Evolutionary conservation across 1,140 invertebrate genomes (phyloP).

Genomic region (Saccostrea glomerata): DNA sequence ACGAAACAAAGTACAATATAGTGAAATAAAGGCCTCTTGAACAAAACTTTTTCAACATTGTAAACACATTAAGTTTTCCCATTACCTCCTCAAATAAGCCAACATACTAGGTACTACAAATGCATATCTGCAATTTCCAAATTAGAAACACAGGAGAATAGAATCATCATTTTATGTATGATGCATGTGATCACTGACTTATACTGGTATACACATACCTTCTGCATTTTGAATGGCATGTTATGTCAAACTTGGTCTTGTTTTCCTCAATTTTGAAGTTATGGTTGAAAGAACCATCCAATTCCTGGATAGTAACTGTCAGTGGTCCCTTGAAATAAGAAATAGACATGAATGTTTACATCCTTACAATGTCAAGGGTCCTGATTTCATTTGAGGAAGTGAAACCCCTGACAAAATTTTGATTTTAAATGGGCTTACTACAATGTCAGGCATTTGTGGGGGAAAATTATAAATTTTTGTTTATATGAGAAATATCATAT

Average conservation of each 20-base stretch:
- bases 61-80: not conserved
- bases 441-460: too few relatives aligned
- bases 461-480: too few relatives aligned
- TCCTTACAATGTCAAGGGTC: too few relatives aligned
- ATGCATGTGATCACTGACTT: not conserved
- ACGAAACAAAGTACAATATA: conserved; percentile 1
- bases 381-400: too few relatives aligned
- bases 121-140: not conserved
- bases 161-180: not conserved
- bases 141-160: not conserved
- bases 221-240: conserved; percentile 95
- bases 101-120: not conserved
- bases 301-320: conserved; percentile 95
- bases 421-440: too few relatives aligned
- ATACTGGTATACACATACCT: conserved; percentile 80
- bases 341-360: not conserved
- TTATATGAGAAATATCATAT: too few relatives aligned
- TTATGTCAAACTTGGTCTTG: conserved; percentile 97
- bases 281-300: conserved; percentile 99
- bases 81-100: not conserved
- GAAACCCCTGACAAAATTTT: not conserved
- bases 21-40: not conserved
- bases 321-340: conserved; percentile 87
- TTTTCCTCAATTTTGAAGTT: conserved; percentile 96
- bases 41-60: conserved; percentile 9